These are phyloP conservation scores for Melanostoma scalare DNA, from an alignment of 2,888 invertebrate species.

Conservation along the genomic window DNA sequence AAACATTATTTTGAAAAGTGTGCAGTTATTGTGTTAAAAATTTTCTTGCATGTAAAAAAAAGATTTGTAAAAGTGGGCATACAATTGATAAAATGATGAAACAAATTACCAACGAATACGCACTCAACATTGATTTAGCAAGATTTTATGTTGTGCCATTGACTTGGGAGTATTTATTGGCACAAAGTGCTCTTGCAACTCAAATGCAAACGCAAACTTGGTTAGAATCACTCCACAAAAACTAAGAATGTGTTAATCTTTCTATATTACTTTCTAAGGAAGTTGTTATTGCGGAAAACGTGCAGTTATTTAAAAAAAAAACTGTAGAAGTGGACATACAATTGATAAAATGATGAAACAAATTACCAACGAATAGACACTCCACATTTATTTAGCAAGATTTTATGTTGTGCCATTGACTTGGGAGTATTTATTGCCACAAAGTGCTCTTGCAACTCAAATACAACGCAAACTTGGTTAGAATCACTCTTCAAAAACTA, in stretches of 20 bases:
- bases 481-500: background rate
- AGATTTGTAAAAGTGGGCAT: slow-evolving; percentile 25
- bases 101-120: slow-evolving; percentile 34
- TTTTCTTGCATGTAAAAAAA: background rate
- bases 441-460: slow-evolving; percentile 35
- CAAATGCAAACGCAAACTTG: background rate
- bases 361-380: slow-evolving; percentile 41
- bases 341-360: slow-evolving; percentile 8
- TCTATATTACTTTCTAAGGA: too few relatives aligned
- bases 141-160: slow-evolving; percentile 34
- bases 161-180: slow-evolving; percentile 23
- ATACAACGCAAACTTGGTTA: background rate
- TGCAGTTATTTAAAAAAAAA: background rate
- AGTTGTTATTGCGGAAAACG: too few relatives aligned
- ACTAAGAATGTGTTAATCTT: too few relatives aligned
- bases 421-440: background rate
- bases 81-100: slow-evolving; percentile 22
- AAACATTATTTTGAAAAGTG: too few relatives aligned
- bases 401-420: slow-evolving; percentile 31
- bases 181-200: slow-evolving; percentile 46
- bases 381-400: slow-evolving; percentile 40
- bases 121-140: slow-evolving; percentile 38
- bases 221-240: too few relatives aligned
- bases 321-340: slow-evolving; percentile 34
- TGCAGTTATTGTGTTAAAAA: too few relatives aligned